Percentiles rank a stretch among this genome's conserved stretches.
Evolutionary conservation across 64 coral and sea anemone species (phyloP).

Genomic region (Actinia equina): DNA sequence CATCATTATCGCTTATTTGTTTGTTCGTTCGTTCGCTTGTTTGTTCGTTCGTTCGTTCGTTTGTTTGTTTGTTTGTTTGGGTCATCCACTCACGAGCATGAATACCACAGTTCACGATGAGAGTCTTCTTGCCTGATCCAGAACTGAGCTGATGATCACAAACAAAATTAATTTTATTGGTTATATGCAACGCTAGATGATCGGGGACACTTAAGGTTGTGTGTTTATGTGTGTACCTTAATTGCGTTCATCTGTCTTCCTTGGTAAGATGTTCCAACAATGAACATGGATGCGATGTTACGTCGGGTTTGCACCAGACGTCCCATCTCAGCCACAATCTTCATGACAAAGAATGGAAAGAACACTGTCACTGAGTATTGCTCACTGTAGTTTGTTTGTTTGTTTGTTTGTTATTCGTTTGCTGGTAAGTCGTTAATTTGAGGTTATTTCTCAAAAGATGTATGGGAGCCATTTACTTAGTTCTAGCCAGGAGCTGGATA

Average conservation of each 20-base stretch:
- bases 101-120: constrained; percentile 87
- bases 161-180: not conserved
- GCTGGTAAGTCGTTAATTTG: too few species aligned
- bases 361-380: too few species aligned
- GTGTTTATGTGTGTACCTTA: not conserved
- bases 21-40: too few species aligned
- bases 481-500: too few species aligned
- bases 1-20: too few species aligned
- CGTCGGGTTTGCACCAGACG: not conserved
- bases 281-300: not conserved
- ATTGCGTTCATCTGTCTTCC: constrained; percentile 13
- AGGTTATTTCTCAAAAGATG: too few species aligned
- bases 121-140: constrained; percentile 55
- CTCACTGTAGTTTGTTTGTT: too few species aligned
- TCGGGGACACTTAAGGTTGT: too few species aligned
- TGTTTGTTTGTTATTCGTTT: too few species aligned
- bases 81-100: constrained; percentile 87
- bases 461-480: too few species aligned
- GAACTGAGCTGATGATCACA: constrained; percentile 27
- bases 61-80: not conserved
- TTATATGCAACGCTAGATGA: not conserved
- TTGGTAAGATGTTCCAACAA: constrained; percentile 10
- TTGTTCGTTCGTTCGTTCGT: too few species aligned
- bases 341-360: too few species aligned
- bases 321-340: not conserved